Evolutionary conservation across 2,113 vertebrate species (phyloP), one percentile per base, ranked within the genome.

Genomic region (Mesocricetus auratus): DNA sequence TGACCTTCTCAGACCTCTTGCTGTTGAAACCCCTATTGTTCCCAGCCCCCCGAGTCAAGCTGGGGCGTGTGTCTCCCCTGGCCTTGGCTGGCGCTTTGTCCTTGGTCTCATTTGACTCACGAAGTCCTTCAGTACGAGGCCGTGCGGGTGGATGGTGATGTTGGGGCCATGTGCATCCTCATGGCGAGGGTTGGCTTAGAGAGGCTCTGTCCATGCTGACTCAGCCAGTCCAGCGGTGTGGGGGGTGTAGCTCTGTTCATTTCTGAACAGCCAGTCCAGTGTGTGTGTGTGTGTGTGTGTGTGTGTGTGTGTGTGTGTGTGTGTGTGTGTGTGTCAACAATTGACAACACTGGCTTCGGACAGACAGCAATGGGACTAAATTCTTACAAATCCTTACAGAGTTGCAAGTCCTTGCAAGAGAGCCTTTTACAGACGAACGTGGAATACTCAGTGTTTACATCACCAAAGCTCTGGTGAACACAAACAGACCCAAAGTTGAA

Each of bases 1-100:
- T 97, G 98, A 98, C 98, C 98, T 98, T 98, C 96, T 98, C 96
- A 97, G 98, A 98, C 98, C 98, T 96, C 97, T 97, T 92, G 95
- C 97, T 95, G 94, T 91, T 93, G 95, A 96, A 91, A 19, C 83
- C 47, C 95, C 97, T 86, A 95, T 97, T 97, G 91, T 98, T 97
- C 96, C 95, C 36, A 64, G 90, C n/a, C 36, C 66, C 91, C 3
- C 2, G n/a, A 94, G 97, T 96, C 89, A 89, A 91, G 96, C 82
- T 94, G 71, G 58, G 60, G 68, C 6, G 1, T 1, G 2, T 50
- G n/a, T 79, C 81, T 93, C 58, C 58, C 26, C 39, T 19, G 24
- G 74, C 78, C 31, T 83, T 87, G 87, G 83, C 96, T 77, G 68
- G 93, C 79, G 88, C 92, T 82, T 78, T 12, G 45, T 82, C 71